Conservation (phyloP, 2,888 invertebrate species). For the Brachypterus glaber region DNA sequence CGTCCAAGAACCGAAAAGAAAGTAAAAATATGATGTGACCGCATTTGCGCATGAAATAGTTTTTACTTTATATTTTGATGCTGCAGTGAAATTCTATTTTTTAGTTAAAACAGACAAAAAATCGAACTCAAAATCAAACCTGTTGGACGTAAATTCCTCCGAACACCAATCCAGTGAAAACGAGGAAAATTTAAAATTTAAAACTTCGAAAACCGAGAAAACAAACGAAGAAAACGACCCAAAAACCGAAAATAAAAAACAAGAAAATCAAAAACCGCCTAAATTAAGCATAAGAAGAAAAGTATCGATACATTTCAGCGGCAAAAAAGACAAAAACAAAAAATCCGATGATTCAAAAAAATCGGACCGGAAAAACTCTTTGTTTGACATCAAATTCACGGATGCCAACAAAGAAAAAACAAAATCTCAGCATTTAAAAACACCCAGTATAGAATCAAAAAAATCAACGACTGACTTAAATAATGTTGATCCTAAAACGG, state of each 20-base stretch:
- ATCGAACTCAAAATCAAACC: constrained; percentile 34
- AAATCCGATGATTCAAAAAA: constrained; percentile 19
- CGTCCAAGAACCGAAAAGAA: no score
- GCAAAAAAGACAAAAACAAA: constrained; percentile 33
- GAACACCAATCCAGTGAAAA: constrained; percentile 33
- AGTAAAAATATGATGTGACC: no score
- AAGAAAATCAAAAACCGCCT: constrained; percentile 28
- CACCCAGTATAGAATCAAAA: constrained; percentile 32
- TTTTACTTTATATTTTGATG: constrained; percentile 36
- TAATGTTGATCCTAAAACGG: constrained; percentile 30
- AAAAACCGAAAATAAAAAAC: constrained; percentile 18
- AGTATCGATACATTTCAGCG: constrained; percentile 42
- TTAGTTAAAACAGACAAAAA: constrained; percentile 13
- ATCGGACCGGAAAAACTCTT: constrained; percentile 24
- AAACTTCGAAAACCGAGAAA: constrained; percentile 19
- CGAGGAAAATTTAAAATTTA: constrained; percentile 33
- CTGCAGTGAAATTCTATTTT: constrained; percentile 16
- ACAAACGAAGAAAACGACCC: constrained; percentile 16
- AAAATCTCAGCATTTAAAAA: constrained; percentile 33
- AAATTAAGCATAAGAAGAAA: constrained; percentile 37
- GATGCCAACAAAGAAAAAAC: constrained; percentile 14
- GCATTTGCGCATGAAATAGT: not conserved
- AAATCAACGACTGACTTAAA: constrained; percentile 27
- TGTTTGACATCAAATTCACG: constrained; percentile 30
- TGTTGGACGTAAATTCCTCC: constrained; percentile 24